Evolutionary conservation across 1,140 invertebrate genomes (phyloP).

Genomic region (Andricus grossulariae): DNA sequence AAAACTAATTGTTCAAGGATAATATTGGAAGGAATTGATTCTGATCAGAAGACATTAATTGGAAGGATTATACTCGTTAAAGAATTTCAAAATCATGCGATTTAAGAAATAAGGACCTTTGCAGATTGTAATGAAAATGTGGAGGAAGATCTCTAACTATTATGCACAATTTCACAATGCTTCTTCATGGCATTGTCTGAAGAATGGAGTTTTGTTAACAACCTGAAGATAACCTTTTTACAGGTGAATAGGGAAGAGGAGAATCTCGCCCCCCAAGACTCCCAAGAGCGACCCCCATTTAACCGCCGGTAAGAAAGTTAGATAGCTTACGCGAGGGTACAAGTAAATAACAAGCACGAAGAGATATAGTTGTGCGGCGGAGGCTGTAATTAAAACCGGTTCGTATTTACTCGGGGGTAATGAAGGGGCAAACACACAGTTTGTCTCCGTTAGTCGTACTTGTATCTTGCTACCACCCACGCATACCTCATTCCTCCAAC

Average conservation of each 20-base stretch:
- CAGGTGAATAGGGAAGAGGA: not conserved
- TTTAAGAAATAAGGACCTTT: too few species aligned
- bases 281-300: conserved; percentile 59
- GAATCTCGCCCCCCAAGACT: conserved; percentile 44
- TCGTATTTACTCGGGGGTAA: conserved; percentile 72
- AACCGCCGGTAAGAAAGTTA: conserved; percentile 70
- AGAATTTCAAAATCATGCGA: too few species aligned
- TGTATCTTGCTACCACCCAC: conserved; percentile 56
- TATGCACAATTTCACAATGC: too few species aligned
- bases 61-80: too few species aligned
- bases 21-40: too few species aligned
- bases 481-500: conserved; percentile 50
- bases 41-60: too few species aligned
- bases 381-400: conserved; percentile 73
- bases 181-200: not conserved
- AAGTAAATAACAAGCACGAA: conserved; percentile 72
- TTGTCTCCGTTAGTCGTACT: conserved; percentile 71
- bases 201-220: not conserved
- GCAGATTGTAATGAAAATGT: too few species aligned
- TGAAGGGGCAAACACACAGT: conserved; percentile 73
- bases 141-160: too few species aligned
- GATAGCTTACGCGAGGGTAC: conserved; percentile 61
- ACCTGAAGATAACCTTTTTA: not conserved
- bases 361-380: conserved; percentile 66
- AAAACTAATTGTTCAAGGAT: too few species aligned